These are phyloP conservation scores for Myotis findleyi DNA, from an alignment of 2,797 vertebrate species.

Conservation along the genomic window DNA sequence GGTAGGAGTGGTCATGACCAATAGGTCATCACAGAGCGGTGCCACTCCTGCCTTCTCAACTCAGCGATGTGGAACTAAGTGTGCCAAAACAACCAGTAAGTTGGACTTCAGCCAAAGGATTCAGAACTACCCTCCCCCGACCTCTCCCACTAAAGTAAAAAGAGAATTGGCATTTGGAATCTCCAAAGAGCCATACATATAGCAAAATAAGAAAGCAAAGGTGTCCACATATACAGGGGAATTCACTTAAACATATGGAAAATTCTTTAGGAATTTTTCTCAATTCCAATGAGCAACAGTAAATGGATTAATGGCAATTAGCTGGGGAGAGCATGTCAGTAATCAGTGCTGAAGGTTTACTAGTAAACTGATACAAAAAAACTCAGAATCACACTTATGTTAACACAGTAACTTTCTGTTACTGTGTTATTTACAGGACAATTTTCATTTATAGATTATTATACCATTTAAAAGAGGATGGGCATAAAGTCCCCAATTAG, in stretches of 20 bases:
- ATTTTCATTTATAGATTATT: conserved; percentile 84
- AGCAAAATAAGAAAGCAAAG: conserved; percentile 76
- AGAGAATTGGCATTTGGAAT: conserved; percentile 65
- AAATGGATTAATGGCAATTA: conserved; percentile 86
- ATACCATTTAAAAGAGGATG: conserved; percentile 77
- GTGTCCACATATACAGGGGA: conserved; percentile 69
- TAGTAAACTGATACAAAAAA: conserved; percentile 80
- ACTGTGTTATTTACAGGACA: conserved; percentile 81
- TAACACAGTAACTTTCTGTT: conserved; percentile 78
- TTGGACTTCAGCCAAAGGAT: conserved; percentile 89
- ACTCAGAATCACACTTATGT: conserved; percentile 75
- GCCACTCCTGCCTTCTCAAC: conserved; percentile 86
- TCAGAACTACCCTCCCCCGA: conserved; percentile 80
- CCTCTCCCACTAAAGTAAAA: conserved; percentile 31
- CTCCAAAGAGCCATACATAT: conserved; percentile 64
- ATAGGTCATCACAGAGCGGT: conserved; percentile 86
- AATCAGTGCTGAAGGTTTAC: conserved; percentile 76
- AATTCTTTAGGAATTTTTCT: conserved; percentile 83
- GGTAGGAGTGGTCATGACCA: conserved; percentile 87
- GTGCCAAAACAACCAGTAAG: conserved; percentile 86
- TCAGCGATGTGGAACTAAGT: conserved; percentile 91
- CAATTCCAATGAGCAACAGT: conserved; percentile 74
- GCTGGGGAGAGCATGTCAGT: conserved; percentile 78
- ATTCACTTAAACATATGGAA: conserved; percentile 71
- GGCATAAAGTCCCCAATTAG: conserved; percentile 76